Evolutionary conservation across 2,113 vertebrate species (phyloP), one percentile per base, ranked within the genome.

Genomic region (Cercocebus atys): DNA sequence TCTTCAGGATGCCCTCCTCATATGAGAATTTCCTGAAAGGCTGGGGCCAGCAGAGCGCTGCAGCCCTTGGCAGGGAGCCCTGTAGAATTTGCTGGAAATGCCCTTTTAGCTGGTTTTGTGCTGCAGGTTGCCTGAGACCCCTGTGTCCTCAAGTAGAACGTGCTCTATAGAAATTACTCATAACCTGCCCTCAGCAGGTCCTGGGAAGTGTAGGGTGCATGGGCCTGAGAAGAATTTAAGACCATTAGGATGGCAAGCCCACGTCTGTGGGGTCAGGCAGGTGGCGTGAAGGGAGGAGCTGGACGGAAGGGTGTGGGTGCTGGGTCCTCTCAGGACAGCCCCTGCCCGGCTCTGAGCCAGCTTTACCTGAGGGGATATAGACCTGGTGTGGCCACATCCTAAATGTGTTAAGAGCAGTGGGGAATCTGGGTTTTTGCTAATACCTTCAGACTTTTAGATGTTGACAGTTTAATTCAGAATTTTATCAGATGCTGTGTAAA

Each of bases 351-450:
- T 8, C 8, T 27, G 47, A 52, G 47, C 38, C 38, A 22, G 11
- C 9, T 64, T 17, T 35, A 1, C n/a, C 4, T 0, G 0, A 4
- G 27, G 72, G 10, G 8, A 0, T 0, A 1, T 1, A 4, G 43
- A 66, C 20, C 12, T 20, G 0, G 10, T 11, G 30, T 10, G 12
- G 5, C 38, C 18, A 0, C 5, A 9, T n/a, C 45, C 18, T 2
- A 0, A 6, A 23, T 11, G 10, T 45, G 38, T 6, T 11, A 59
- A n/a, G 66, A 79, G 8, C 35, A 20, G n/a, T 20, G 66, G 4
- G 23, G 30, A 20, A 32, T 79, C 27, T 23, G 57, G 3, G 4
- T 20, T 75, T 75, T 57, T 90, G 16, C 16, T 78, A 61, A 12
- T 25, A 30, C 11, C 13, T 13, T 89, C 47, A 90, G 52, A 52